Percentiles rank a stretch among this genome's conserved stretches.
Evolutionary conservation across 2,888 invertebrate genomes (phyloP).

Genomic region (Seira ritae): DNA sequence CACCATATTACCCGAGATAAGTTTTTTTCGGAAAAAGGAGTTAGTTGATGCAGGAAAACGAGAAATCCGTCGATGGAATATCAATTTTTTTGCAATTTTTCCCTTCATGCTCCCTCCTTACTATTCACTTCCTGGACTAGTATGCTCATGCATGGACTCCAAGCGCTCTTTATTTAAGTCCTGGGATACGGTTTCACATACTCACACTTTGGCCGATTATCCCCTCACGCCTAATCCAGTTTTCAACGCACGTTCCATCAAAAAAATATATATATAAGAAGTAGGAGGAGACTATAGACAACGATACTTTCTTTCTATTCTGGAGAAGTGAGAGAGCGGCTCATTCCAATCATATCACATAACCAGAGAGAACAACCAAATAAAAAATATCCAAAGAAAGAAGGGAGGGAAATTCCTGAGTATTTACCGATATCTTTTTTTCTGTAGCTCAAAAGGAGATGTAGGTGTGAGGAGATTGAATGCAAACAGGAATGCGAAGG

Average conservation of each 20-base stretch:
- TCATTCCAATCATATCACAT: slow-evolving; percentile 4
- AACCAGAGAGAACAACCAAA: slow-evolving; percentile 9
- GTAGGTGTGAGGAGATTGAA: not conserved
- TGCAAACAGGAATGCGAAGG: not conserved
- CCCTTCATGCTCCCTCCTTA: slow-evolving; percentile 29
- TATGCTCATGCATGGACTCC: slow-evolving; percentile 15
- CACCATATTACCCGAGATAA: not conserved
- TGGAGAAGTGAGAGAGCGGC: not conserved
- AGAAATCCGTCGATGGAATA: slow-evolving; percentile 73
- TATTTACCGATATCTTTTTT: slow-evolving; percentile 8
- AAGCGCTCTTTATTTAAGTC: slow-evolving; percentile 9
- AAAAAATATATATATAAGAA: slow-evolving; percentile 21
- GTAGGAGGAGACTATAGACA: too few relatives aligned
- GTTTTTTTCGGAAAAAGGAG: slow-evolving; percentile 39
- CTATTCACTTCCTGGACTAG: slow-evolving; percentile 34
- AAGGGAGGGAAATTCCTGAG: not conserved
- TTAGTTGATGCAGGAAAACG: slow-evolving; percentile 69
- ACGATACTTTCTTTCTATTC: not conserved
- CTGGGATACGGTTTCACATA: slow-evolving; percentile 17
- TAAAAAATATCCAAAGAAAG: not conserved
- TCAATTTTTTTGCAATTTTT: slow-evolving; percentile 73
- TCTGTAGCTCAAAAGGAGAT: not conserved
- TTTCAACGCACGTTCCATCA: slow-evolving; percentile 65
- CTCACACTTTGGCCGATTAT: slow-evolving; percentile 51
- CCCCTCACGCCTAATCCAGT: slow-evolving; percentile 60